These are phyloP conservation scores for Apeltes quadracus DNA, from an alignment of 2,113 vertebrate genomes.

Conservation along the genomic window DNA sequence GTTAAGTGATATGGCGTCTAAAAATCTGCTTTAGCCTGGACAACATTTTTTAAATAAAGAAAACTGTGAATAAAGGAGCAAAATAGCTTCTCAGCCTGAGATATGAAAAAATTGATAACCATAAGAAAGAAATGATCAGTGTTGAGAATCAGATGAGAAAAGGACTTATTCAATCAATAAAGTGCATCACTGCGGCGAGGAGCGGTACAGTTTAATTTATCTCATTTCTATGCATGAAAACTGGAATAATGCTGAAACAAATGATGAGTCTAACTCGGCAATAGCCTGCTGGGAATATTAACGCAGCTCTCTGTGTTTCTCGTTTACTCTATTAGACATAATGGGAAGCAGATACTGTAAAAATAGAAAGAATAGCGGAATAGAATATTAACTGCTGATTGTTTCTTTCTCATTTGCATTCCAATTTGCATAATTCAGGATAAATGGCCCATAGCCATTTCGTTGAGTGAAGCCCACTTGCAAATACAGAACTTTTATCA, in stretches of 20 bases:
- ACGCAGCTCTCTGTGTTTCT: conserved; percentile 31
- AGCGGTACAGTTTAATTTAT: conserved; percentile 33
- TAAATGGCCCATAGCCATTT: conserved; percentile 33
- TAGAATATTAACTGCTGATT: conserved; percentile 38
- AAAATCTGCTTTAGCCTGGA: not conserved
- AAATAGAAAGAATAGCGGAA: conserved; percentile 32
- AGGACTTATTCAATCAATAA: conserved; percentile 20
- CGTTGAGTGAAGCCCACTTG: conserved; percentile 12
- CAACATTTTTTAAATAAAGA: not conserved
- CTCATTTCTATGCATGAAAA: conserved; percentile 50
- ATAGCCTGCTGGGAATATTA: conserved; percentile 45
- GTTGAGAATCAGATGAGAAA: conserved; percentile 9
- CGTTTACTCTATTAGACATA: conserved; percentile 35
- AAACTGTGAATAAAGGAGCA: not conserved
- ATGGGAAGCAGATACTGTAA: conserved; percentile 29
- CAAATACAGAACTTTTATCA: conserved; percentile 14
- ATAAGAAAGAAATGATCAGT: not conserved
- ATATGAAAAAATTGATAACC: not conserved
- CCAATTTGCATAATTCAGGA: conserved; percentile 46
- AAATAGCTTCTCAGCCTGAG: not conserved
- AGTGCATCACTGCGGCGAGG: conserved; percentile 9
- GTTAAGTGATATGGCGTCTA: not conserved
- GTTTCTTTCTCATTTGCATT: conserved; percentile 38
- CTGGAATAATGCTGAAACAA: conserved; percentile 40
- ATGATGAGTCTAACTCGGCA: conserved; percentile 34